Conservation (phyloP, 1,140 invertebrate genomes). For the Battus philenor region DNA sequence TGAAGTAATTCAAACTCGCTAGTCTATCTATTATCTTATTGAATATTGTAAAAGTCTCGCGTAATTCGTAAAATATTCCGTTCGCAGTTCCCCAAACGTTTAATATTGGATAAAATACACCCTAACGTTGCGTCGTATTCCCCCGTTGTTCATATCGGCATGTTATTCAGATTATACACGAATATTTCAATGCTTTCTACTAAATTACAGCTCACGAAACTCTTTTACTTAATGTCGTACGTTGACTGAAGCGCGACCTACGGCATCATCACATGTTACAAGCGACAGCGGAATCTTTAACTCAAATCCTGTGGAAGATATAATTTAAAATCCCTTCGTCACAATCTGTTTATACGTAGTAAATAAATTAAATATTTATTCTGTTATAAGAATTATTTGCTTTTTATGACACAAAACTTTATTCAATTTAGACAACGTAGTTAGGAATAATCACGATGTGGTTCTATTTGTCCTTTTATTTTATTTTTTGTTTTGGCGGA, state of each 20-base stretch:
- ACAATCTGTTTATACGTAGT: too few relatives aligned
- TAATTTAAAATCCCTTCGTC: too few relatives aligned
- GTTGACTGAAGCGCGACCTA: slow-evolving; percentile 25
- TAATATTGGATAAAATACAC: slow-evolving; percentile 74
- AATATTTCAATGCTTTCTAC: slow-evolving; percentile 76
- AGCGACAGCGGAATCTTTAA: slow-evolving; percentile 26
- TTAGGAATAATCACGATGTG: too few relatives aligned
- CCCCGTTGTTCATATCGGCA: slow-evolving; percentile 74
- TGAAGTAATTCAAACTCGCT: neutral
- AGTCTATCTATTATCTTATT: slow-evolving; percentile 50
- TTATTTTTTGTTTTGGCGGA: too few relatives aligned
- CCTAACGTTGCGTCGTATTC: slow-evolving; percentile 59
- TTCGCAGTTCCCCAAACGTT: slow-evolving; percentile 61
- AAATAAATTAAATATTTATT: too few relatives aligned
- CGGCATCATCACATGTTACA: slow-evolving; percentile 32
- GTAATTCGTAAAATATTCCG: slow-evolving; percentile 68
- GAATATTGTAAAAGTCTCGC: slow-evolving; percentile 58
- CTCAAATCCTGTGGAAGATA: too few relatives aligned
- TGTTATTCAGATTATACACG: slow-evolving; percentile 75
- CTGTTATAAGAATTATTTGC: too few relatives aligned
- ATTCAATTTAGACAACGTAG: too few relatives aligned
- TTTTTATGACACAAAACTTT: too few relatives aligned
- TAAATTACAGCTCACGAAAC: slow-evolving; percentile 73
- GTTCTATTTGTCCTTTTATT: too few relatives aligned
- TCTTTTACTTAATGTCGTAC: slow-evolving; percentile 60